A percentile compares a stretch with the other conserved stretches of the same genome.
Evolutionary conservation across 2,113 vertebrate species (phyloP).

Genomic region (Athene noctua): DNA sequence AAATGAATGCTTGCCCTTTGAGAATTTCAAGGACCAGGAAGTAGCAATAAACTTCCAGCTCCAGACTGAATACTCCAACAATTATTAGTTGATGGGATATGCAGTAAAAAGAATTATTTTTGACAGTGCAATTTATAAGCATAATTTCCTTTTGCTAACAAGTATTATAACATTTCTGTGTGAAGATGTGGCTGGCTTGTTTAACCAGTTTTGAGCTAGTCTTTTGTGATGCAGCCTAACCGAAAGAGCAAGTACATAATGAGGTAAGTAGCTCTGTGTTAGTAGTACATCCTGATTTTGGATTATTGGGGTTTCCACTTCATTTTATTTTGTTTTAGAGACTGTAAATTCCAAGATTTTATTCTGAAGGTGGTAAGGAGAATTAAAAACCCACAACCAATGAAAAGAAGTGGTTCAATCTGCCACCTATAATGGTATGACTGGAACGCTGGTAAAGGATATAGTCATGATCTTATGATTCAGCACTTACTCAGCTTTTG

Average conservation of each 20-base stretch:
- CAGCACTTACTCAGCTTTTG: background rate
- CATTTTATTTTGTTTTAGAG: background rate
- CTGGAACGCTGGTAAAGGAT: constrained; percentile 11
- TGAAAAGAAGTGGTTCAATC: background rate
- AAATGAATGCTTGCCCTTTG: background rate
- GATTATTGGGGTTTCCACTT: background rate
- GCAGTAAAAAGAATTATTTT: background rate
- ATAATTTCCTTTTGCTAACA: constrained; percentile 11
- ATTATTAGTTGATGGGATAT: background rate
- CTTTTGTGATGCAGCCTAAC: background rate
- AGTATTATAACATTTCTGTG: background rate
- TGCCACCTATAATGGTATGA: background rate
- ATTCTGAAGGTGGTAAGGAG: background rate
- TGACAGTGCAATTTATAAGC: constrained; percentile 1
- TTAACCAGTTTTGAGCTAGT: constrained; percentile 1
- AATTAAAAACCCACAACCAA: background rate
- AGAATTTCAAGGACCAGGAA: constrained; percentile 27
- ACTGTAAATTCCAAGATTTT: background rate
- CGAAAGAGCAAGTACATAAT: background rate
- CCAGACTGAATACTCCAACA: background rate
- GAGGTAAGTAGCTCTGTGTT: constrained; percentile 1
- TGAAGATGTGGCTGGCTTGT: background rate
- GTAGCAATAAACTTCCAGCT: background rate
- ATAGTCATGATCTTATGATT: background rate
- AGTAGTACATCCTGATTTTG: background rate